A percentile compares a stretch with the other conserved stretches of the same genome.
phyloP scores from a whole-genome alignment of 1,140 invertebrate species.

The Panulirus ornatus region DNA sequence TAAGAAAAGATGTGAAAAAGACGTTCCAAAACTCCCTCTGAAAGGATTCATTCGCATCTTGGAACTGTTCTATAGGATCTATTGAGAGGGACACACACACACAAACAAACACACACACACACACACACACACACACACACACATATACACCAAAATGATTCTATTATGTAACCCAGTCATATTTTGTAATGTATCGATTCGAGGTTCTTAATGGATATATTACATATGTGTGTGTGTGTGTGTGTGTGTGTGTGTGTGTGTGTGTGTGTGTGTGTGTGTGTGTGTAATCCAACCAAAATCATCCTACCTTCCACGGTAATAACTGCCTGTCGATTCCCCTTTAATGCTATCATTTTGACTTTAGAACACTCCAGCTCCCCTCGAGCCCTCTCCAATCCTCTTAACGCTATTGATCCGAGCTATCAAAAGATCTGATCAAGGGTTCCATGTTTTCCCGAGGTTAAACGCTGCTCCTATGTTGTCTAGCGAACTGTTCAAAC shows the following conservation, averaged over 20 bases:
- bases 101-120: no score
- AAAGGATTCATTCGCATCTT: slow-evolving; percentile 34
- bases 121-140: neutral
- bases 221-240: no score
- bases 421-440: neutral
- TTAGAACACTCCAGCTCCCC: neutral
- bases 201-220: no score
- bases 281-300: no score
- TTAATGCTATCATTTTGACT: neutral
- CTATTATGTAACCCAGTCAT: neutral
- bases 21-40: slow-evolving; percentile 41
- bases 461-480: no score
- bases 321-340: neutral
- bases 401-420: neutral
- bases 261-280: neutral
- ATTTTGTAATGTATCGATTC: no score
- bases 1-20: no score
- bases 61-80: no score
- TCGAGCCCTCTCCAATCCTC: neutral
- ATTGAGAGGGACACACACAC: no score
- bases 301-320: neutral
- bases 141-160: neutral
- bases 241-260: slow-evolving; percentile 4
- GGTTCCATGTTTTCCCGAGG: neutral
- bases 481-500: no score